Conservation (phyloP, 2,113 vertebrate genomes). For the Tautogolabrus adspersus region DNA sequence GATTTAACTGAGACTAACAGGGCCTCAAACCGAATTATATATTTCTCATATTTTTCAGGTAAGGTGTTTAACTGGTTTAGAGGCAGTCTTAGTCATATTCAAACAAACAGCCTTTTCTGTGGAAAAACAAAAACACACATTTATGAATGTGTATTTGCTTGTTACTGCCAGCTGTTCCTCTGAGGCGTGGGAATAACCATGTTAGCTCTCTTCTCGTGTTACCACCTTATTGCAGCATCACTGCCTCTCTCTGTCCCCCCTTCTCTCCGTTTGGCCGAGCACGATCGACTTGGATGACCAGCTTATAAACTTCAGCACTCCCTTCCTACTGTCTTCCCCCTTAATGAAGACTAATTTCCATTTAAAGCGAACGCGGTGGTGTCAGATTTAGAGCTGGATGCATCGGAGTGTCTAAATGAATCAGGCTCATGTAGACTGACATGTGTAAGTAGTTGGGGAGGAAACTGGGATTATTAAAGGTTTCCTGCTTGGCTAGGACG, state of each 20-base stretch:
- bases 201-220: constrained; percentile 54
- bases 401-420: constrained; percentile 40
- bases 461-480: constrained; percentile 36
- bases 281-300: constrained; percentile 44
- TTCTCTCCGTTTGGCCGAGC: neutral
- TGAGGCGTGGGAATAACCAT: constrained; percentile 50
- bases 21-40: neutral
- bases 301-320: constrained; percentile 64
- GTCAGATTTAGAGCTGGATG: constrained; percentile 55
- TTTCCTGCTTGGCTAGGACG: neutral
- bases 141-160: constrained; percentile 51
- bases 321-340: constrained; percentile 41
- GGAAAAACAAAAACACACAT: constrained; percentile 42
- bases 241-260: constrained; percentile 2
- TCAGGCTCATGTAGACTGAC: constrained; percentile 51
- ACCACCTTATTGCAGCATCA: constrained; percentile 38
- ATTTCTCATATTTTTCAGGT: neutral
- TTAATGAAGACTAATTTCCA: constrained; percentile 59
- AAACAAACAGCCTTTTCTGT: neutral
- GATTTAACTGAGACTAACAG: neutral
- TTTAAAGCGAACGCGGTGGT: constrained; percentile 47
- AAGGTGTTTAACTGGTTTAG: neutral
- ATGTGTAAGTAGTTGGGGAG: constrained; percentile 35
- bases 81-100: constrained; percentile 3
- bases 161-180: constrained; percentile 36